These are phyloP conservation scores for Reticulitermes speratus DNA, from an alignment of 1,140 invertebrate species.

Conservation along the genomic window DNA sequence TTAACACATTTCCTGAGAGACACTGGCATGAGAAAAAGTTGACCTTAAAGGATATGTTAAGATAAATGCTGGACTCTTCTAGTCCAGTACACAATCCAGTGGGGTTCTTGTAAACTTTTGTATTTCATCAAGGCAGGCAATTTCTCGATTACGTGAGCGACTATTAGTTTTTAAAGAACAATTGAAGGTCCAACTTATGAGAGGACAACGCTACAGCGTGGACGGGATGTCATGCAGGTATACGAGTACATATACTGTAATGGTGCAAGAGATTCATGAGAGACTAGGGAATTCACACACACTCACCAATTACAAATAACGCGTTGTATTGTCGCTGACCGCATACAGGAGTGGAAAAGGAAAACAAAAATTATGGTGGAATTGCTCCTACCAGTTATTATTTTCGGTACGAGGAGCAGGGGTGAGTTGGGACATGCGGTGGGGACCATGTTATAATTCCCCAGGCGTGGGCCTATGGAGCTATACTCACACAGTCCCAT, in stretches of 20 bases:
- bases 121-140: too few relatives aligned
- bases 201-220: not conserved
- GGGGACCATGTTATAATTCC: not conserved
- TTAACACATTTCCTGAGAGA: too few relatives aligned
- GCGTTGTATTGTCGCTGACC: not conserved
- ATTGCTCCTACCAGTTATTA: not conserved
- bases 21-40: too few relatives aligned
- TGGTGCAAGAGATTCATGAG: not conserved
- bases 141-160: too few relatives aligned
- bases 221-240: not conserved
- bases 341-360: not conserved
- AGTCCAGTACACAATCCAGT: too few relatives aligned
- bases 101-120: too few relatives aligned
- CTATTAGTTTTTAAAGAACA: too few relatives aligned
- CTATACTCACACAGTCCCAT: not conserved
- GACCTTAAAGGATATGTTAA: too few relatives aligned
- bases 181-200: not conserved
- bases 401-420: not conserved
- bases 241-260: not conserved
- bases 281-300: not conserved
- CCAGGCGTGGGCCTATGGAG: not conserved
- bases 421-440: too few relatives aligned
- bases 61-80: too few relatives aligned
- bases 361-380: not conserved
- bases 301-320: slow-evolving; percentile 13